Conservation (phyloP, 2,113 vertebrate species). For the Tricholaema leucomelas region DNA sequence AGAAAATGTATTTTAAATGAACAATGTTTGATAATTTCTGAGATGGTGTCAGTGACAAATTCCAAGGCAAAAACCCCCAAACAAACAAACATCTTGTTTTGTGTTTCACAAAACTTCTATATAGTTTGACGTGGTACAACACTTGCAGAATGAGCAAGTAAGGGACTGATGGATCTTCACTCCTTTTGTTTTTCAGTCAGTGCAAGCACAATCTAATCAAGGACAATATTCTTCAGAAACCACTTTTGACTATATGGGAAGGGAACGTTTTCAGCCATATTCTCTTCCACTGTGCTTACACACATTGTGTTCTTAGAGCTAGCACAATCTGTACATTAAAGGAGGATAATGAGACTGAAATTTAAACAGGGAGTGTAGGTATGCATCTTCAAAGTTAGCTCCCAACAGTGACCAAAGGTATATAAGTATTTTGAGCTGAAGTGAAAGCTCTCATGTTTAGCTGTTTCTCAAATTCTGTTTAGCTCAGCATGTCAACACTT, state of each 20-base stretch:
- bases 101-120: neutral
- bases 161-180: neutral
- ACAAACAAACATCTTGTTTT: neutral
- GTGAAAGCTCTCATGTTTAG: neutral
- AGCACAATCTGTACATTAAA: neutral
- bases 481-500: neutral
- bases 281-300: neutral
- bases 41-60: neutral
- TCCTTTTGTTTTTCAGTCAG: neutral
- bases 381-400: neutral
- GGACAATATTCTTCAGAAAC: neutral
- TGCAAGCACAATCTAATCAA: neutral
- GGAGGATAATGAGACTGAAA: neutral
- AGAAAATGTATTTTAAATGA: too few species aligned
- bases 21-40: neutral
- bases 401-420: neutral
- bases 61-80: neutral
- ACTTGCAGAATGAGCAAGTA: neutral
- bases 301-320: neutral
- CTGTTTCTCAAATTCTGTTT: neutral
- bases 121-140: neutral
- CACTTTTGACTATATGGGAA: neutral
- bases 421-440: neutral
- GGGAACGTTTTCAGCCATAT: neutral
- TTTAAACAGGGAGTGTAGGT: neutral